phyloP scores from a whole-genome alignment of 2,888 invertebrate genomes.

The Brachypterus glaber region DNA sequence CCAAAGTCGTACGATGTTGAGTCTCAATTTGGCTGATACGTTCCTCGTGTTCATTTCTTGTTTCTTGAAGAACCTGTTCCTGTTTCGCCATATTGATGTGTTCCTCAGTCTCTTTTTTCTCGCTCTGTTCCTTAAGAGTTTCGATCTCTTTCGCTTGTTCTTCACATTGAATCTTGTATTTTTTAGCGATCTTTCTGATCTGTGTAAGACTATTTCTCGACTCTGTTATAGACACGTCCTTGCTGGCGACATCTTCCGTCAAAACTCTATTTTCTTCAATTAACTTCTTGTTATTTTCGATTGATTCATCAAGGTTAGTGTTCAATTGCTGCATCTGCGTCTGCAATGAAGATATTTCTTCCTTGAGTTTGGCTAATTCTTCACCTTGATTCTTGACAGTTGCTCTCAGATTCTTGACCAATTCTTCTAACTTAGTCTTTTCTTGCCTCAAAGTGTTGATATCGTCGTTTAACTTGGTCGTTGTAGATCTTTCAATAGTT shows the following conservation, averaged over 20 bases:
- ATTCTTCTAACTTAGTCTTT: conserved; percentile 59
- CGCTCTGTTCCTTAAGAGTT: conserved; percentile 30
- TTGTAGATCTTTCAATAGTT: conserved; percentile 63
- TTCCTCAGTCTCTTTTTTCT: conserved; percentile 46
- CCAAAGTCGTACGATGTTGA: conserved; percentile 40
- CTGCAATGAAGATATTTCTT: conserved; percentile 52
- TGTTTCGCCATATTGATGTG: conserved; percentile 36
- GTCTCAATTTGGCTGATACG: conserved; percentile 39
- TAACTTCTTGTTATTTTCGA: conserved; percentile 48
- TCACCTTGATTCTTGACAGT: conserved; percentile 52
- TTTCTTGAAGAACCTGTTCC: conserved; percentile 42
- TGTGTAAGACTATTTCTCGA: conserved; percentile 40
- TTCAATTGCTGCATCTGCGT: conserved; percentile 49
- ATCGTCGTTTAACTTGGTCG: conserved; percentile 60
- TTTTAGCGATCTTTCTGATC: conserved; percentile 82
- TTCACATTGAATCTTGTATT: conserved; percentile 80
- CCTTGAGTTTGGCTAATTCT: conserved; percentile 55
- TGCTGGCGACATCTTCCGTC: conserved; percentile 55
- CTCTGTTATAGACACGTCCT: conserved; percentile 53
- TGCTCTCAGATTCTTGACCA: conserved; percentile 50
- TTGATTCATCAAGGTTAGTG: conserved; percentile 55
- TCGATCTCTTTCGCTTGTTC: conserved; percentile 61
- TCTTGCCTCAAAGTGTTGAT: conserved; percentile 52
- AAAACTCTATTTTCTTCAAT: conserved; percentile 53
- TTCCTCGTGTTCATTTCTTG: conserved; percentile 41